phyloP scores from a whole-genome alignment of 2,888 invertebrate species.

The Cephonodes hylas region DNA sequence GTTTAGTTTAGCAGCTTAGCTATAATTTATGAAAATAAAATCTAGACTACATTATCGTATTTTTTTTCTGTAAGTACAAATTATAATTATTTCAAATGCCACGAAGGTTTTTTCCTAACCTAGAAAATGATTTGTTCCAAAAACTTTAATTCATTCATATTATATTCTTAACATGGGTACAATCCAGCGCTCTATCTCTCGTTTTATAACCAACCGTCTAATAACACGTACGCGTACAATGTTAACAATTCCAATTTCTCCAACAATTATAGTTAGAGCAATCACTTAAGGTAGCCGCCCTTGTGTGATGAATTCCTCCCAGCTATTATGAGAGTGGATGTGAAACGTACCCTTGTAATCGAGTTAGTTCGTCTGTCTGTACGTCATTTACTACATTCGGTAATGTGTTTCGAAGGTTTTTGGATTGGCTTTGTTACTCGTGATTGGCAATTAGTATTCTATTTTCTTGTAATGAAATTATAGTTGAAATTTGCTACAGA shows the following conservation, averaged over 20 bases:
- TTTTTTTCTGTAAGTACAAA: too few species aligned
- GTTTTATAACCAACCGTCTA: too few species aligned
- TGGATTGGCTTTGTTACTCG: not conserved
- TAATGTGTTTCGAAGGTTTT: slow-evolving; percentile 1
- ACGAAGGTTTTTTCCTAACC: too few species aligned
- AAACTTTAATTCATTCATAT: too few species aligned
- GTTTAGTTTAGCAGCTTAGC: too few species aligned
- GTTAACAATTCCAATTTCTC: not conserved
- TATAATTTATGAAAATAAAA: too few species aligned
- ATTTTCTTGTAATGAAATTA: not conserved
- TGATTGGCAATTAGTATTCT: not conserved
- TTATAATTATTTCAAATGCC: too few species aligned
- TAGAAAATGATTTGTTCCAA: too few species aligned
- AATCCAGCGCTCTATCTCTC: too few species aligned
- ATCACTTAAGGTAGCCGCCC: not conserved
- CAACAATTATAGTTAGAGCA: not conserved
- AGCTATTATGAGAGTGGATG: not conserved
- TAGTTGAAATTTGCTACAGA: not conserved
- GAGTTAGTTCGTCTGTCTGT: not conserved
- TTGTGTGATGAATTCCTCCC: slow-evolving; percentile 2
- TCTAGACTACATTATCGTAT: too few species aligned
- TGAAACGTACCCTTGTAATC: slow-evolving; percentile 4
- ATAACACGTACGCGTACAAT: too few species aligned
- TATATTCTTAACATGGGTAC: too few species aligned
- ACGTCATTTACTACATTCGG: not conserved